Evolutionary conservation across 2,113 vertebrate genomes (phyloP).

Genomic region (Caranx melampygus): DNA sequence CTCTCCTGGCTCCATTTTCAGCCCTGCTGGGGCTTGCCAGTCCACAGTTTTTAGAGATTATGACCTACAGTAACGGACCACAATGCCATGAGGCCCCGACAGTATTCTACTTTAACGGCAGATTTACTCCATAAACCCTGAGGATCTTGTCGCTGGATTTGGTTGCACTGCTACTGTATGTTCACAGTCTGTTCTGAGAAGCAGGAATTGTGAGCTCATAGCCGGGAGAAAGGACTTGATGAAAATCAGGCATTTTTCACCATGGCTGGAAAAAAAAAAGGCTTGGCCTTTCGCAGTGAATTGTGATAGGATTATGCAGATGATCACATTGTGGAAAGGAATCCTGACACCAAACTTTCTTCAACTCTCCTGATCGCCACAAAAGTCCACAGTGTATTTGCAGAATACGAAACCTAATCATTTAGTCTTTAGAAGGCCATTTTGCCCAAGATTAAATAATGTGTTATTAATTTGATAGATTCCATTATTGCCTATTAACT

Average conservation of each 20-base stretch:
- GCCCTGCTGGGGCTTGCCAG: conserved; percentile 52
- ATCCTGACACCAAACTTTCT: conserved; percentile 51
- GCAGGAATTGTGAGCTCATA: conserved; percentile 56
- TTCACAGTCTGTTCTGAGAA: conserved; percentile 49
- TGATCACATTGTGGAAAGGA: conserved; percentile 44
- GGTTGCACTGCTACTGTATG: conserved; percentile 53
- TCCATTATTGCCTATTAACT: conserved; percentile 60
- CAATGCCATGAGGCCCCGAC: conserved; percentile 64
- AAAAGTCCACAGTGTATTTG: conserved; percentile 39
- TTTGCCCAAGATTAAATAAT: conserved; percentile 52
- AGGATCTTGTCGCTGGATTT: conserved; percentile 63
- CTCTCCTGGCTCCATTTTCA: conserved; percentile 66
- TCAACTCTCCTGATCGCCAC: conserved; percentile 44
- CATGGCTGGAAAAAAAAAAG: conserved; percentile 36
- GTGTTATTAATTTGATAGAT: conserved; percentile 56
- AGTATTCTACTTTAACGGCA: conserved; percentile 59
- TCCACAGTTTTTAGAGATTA: conserved; percentile 75
- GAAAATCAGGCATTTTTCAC: conserved; percentile 60
- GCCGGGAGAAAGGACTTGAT: conserved; percentile 45
- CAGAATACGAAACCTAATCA: conserved; percentile 40
- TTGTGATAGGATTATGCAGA: conserved; percentile 73
- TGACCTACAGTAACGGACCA: conserved; percentile 56
- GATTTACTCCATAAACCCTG: conserved; percentile 64
- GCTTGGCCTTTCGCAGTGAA: conserved; percentile 58
- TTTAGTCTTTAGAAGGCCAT: conserved; percentile 42